phyloP scores from a whole-genome alignment of 2,888 invertebrate genomes.

The Dasypolia templi region DNA sequence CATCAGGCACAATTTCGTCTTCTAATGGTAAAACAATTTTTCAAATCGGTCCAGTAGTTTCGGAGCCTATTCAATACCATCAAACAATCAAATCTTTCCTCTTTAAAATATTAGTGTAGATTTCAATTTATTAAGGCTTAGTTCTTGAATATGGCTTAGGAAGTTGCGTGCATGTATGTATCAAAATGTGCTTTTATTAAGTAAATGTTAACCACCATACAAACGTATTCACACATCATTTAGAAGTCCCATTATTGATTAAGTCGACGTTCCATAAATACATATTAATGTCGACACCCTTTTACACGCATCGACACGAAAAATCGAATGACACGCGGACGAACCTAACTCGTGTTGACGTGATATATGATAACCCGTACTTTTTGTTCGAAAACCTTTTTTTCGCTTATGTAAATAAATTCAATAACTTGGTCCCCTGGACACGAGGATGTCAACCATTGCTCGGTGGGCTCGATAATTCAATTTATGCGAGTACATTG shows the following conservation, averaged over 20 bases:
- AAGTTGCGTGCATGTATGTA: too few species aligned
- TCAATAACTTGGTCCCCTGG: constrained; percentile 79
- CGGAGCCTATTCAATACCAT: too few species aligned
- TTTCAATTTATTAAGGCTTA: too few species aligned
- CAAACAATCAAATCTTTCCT: too few species aligned
- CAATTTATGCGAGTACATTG: constrained; percentile 74
- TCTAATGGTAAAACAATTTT: too few species aligned
- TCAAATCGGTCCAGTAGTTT: too few species aligned
- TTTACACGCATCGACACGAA: constrained; percentile 46
- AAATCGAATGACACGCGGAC: constrained; percentile 52
- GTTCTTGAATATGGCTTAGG: too few species aligned
- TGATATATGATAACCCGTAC: constrained; percentile 62
- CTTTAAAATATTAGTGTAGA: too few species aligned
- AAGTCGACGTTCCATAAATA: constrained; percentile 33
- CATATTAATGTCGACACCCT: constrained; percentile 35
- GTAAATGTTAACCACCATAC: not conserved
- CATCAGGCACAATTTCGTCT: too few species aligned
- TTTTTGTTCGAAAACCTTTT: constrained; percentile 70
- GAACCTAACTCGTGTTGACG: constrained; percentile 54
- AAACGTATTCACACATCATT: constrained; percentile 26
- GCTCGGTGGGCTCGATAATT: constrained; percentile 76
- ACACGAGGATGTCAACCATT: constrained; percentile 75
- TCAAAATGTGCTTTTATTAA: not conserved
- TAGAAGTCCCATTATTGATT: constrained; percentile 32
- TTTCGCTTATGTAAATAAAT: constrained; percentile 79